phyloP scores from a whole-genome alignment of 2,113 vertebrate species.

The Pelobates fuscus region DNA sequence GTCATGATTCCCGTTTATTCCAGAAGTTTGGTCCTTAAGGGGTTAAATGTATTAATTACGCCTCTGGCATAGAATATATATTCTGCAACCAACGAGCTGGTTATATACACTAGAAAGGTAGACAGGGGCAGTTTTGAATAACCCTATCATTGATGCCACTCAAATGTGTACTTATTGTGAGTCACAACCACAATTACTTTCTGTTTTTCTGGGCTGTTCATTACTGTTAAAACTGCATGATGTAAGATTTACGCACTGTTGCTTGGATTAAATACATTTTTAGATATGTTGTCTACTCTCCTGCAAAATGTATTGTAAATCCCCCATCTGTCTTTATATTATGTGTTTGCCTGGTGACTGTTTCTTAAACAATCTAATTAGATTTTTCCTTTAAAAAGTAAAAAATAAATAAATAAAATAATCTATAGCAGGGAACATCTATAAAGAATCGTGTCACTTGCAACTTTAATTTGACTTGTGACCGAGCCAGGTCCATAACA shows the following conservation, averaged over 20 bases:
- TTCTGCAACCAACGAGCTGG: no score
- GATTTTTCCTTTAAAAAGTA: no score
- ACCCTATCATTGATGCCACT: background rate
- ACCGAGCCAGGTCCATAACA: no score
- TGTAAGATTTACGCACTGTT: conserved; percentile 9
- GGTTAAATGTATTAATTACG: no score
- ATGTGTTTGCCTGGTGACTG: background rate
- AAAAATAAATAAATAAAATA: no score
- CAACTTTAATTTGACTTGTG: no score
- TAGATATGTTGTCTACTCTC: conserved; percentile 19
- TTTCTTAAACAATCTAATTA: background rate
- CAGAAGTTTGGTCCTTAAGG: no score
- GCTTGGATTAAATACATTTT: conserved; percentile 12
- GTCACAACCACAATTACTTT: background rate
- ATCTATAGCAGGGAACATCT: no score
- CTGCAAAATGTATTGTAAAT: conserved; percentile 4
- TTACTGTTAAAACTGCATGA: conserved; percentile 18
- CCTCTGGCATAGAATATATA: no score
- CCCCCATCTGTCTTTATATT: background rate
- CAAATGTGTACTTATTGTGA: conserved; percentile 27
- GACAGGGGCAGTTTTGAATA: background rate
- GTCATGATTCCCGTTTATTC: no score
- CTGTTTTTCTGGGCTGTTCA: conserved; percentile 5
- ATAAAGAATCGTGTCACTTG: no score
- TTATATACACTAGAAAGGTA: conserved; percentile 8